Base-by-base conservation (phyloP, 2,888 invertebrate genomes). In the Seira sanloemensis region DNA sequence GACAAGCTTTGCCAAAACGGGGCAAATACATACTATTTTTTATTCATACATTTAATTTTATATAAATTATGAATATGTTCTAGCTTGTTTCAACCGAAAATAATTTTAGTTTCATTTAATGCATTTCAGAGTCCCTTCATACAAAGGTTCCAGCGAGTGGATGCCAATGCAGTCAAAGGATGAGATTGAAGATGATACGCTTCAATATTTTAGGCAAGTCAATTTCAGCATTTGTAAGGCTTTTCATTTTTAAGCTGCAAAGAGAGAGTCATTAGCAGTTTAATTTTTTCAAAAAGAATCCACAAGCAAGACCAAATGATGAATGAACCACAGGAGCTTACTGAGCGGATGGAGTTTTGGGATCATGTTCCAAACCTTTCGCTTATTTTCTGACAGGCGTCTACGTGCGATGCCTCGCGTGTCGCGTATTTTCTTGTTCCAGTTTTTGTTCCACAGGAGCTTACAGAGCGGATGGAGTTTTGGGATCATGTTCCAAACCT, bases 261-360 rank as follows among this genome's bases (percentile, higher is more conserved):
- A n/a, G n/a, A n/a, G n/a, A n/a, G n/a, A n/a, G n/a, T n/a, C n/a
- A n/a, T n/a, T n/a, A n/a, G n/a, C n/a, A n/a, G n/a, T n/a, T n/a
- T n/a, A n/a, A n/a, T n/a, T n/a, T n/a, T n/a, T n/a, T n/a, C n/a
- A n/a, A n/a, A n/a, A n/a, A n/a, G n/a, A n/a, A 74, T 80, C 65
- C 65, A 78, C 58, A 26, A 27, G 0, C 23, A 78, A 18, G 19
- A 69, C n/a, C 0, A 24, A 16, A 84, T 84, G 75, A 68, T 77
- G 25, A 25, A 71, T 0, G 86, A 86, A 4, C 84, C 84, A 2
- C n/a, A 16, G n/a, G 58, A 58, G 2, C 84, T 86, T 50, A 72
- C 71, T 2, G 78, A 81, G 0, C 26, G 87, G 50, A 78, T 87
- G 84, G 78, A 79, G 1, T 87, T 87, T 23, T 87, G 87, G 87